Evolutionary conservation across 2,888 invertebrate genomes (phyloP).

Genomic region (Drosophila picticornis): DNA sequence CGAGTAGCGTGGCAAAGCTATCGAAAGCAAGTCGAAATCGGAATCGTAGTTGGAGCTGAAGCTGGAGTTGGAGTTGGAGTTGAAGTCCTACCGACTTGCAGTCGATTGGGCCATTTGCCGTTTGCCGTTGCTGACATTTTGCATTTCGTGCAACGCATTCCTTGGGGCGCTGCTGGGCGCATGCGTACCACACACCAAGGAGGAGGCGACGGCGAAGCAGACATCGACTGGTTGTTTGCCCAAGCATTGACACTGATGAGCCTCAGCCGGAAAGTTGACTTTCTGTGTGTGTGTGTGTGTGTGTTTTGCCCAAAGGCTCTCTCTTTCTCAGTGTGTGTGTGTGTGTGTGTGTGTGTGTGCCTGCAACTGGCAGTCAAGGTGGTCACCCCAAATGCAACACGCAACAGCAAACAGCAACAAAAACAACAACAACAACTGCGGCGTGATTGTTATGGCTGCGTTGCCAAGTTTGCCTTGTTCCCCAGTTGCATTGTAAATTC

Average conservation of each 20-base stretch:
- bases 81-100: slow-evolving; percentile 35
- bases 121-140: slow-evolving; percentile 81
- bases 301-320: slow-evolving; percentile 57
- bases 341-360: slow-evolving; percentile 11
- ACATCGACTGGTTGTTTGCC: slow-evolving; percentile 47
- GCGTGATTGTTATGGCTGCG: slow-evolving; percentile 80
- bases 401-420: slow-evolving; percentile 62
- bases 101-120: slow-evolving; percentile 61
- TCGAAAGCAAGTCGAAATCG: slow-evolving; percentile 3
- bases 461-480: slow-evolving; percentile 74
- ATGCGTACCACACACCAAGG: slow-evolving; percentile 79
- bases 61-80: slow-evolving; percentile 1
- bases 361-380: slow-evolving; percentile 70
- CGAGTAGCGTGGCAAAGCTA: slow-evolving; percentile 52
- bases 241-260: slow-evolving; percentile 82
- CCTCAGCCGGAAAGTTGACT: slow-evolving; percentile 42
- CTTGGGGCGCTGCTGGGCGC: slow-evolving; percentile 82
- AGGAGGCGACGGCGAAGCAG: slow-evolving; percentile 53
- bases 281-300: slow-evolving; percentile 21
- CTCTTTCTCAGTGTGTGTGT: slow-evolving; percentile 17
- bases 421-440: slow-evolving; percentile 59
- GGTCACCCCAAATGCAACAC: slow-evolving; percentile 79
- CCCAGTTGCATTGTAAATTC: slow-evolving; percentile 81
- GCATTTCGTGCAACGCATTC: slow-evolving; percentile 84
- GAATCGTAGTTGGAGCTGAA: slow-evolving; percentile 13